Percentiles rank a stretch among this genome's conserved stretches.
phyloP scores from a whole-genome alignment of 2,113 vertebrate genomes.

The Nannospalax galili region DNA sequence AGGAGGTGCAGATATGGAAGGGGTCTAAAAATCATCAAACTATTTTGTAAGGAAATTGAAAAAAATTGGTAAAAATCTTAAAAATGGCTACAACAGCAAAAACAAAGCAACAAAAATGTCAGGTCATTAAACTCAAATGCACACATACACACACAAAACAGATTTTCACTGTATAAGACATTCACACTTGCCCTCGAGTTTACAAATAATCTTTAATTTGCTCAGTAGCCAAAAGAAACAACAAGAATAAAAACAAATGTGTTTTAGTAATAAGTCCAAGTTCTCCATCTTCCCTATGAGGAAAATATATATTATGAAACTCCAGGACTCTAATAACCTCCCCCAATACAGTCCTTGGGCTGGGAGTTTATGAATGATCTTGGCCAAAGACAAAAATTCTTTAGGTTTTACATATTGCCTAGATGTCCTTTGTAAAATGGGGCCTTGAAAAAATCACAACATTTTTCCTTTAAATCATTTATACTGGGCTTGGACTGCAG shows the following conservation, averaged over 20 bases:
- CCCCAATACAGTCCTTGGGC: conserved; percentile 48
- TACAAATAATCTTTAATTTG: conserved; percentile 73
- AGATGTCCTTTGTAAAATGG: conserved; percentile 51
- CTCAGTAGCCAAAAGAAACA: conserved; percentile 68
- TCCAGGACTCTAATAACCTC: conserved; percentile 67
- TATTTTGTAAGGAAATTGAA: no score
- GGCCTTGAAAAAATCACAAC: conserved; percentile 57
- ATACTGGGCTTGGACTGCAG: not conserved
- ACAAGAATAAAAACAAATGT: conserved; percentile 72
- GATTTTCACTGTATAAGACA: not conserved
- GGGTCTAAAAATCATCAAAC: no score
- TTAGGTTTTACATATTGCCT: not conserved
- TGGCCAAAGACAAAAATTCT: conserved; percentile 63
- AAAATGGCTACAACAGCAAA: no score
- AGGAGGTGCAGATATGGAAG: no score
- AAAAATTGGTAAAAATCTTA: no score
- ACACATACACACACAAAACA: not conserved
- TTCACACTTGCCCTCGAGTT: conserved; percentile 50
- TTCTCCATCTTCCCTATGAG: conserved; percentile 55
- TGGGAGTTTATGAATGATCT: conserved; percentile 71
- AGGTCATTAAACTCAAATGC: no score
- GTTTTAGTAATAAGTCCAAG: conserved; percentile 59
- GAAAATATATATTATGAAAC: conserved; percentile 66
- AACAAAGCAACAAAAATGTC: no score
- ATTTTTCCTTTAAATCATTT: conserved; percentile 51